Evolutionary conservation across 2,888 invertebrate species (phyloP), one percentile per base, ranked within the genome.

Genomic region (Agrotis puta): DNA sequence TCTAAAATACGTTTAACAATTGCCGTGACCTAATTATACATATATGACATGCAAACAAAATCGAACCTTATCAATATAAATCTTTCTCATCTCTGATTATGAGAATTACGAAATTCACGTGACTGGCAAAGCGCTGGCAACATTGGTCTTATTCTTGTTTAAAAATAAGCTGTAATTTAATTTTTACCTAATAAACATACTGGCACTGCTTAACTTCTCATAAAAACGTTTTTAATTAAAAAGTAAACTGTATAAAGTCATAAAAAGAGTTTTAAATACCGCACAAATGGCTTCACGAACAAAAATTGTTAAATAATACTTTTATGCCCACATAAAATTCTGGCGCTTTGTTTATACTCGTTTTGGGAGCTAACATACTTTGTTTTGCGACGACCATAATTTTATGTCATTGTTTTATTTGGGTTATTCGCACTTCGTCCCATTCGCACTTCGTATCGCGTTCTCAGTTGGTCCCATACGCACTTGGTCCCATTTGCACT

Each of bases 191-290:
- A 74, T 70, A 11, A 64, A 70, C 57, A 62, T 16, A 33, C 3
- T 48, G 39, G n/a, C 24, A 18, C 50, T 24, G 62, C 16, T 62
- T 62, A 51, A 27, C 22, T 27, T 53, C 1, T 39, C n/a, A 27
- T 53, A 77, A 47, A 18, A 50, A 53, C 27, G 4, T 43, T 77
- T 76, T 77, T 63, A 77, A 74, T 77, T 70, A 59, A 75, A 74
- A 66, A 54, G 47, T 51, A 22, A 56, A 75, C 50, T 64, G 63
- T 13, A 22, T 16, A 50, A 63, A 54, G 48, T 39, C 53, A 64
- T 64, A 70, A 70, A 77, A 77, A 51, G 59, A 45, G 33, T 70
- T 47, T 70, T 70, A 51, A 77, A 39, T 70, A 27, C 33, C 22
- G 59, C 64, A 61, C 24, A 64, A 70, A 70, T 70, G 63, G 63